Base-by-base conservation (phyloP, 2,797 vertebrate genomes). In the Zenarchopterus dispar region DNA sequence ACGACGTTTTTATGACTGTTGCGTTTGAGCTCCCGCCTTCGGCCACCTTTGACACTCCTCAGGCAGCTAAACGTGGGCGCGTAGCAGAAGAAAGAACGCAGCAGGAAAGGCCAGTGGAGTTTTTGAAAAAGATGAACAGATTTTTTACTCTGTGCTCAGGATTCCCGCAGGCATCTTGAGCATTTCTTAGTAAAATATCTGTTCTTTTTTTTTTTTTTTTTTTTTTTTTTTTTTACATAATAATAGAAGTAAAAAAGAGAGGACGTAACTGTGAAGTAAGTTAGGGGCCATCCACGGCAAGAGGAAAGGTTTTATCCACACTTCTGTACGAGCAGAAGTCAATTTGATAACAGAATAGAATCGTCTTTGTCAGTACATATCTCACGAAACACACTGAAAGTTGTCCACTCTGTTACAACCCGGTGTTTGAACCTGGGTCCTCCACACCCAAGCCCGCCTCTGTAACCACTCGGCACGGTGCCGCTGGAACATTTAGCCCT, bases 31-130 rank as follows among this genome's bases (percentile, higher is more conserved):
- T 39, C 36, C 13, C 36, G 16, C 24, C 18, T 5, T 43, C 26
- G 19, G 50, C 13, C 56, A 56, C 56, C 45, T 47, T 24, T 6
- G 47, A 66, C 70, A 57, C 77, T 73, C 71, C 69, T 46, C 67
- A 42, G 82, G 88, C 84, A 85, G 86, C 85, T 88, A 66, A 72
- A 44, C 8, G 54, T 62, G 55, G 31, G 60, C 9, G 8, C 2
- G 22, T 31, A 68, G 62, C 45, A 28, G 24, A 44, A n/a, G 18
- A 22, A 44, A 54, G 45, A 58, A 17, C 50, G 58, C 19, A 39
- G 26, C 22, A n/a, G 56, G 36, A 36, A 36, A 9, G 21, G 28
- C 18, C 51, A 36, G 50, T 60, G 2, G 28, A 43, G n/a, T 52
- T 0, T 49, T 50, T 41, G 0, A 1, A 0, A 11, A 23, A 50